phyloP scores from a whole-genome alignment of 2,113 vertebrate species.

The Tetrax tetrax region DNA sequence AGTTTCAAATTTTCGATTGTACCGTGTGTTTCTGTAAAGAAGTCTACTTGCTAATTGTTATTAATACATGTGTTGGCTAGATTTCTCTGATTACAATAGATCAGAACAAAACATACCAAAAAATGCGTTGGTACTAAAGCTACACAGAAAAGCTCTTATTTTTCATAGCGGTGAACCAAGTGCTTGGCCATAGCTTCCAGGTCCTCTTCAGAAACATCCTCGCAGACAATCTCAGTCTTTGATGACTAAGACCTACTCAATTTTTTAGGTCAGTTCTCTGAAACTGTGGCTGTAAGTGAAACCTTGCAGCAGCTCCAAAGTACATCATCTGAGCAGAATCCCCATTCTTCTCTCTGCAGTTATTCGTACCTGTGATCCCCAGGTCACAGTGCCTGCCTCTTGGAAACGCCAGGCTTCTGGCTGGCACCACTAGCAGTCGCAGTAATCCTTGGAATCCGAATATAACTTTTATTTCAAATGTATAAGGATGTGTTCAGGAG shows the following conservation, averaged over 20 bases:
- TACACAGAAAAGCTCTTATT: neutral
- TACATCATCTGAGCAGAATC: neutral
- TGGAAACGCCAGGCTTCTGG: neutral
- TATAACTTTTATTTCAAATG: neutral
- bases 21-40: neutral
- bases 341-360: neutral
- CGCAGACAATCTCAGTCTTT: neutral
- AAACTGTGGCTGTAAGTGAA: neutral
- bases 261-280: neutral
- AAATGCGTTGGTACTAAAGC: neutral
- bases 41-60: neutral
- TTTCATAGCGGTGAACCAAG: neutral
- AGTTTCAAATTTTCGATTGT: neutral
- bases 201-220: neutral
- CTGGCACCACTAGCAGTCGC: neutral
- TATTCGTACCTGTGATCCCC: neutral
- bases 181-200: neutral
- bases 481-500: neutral
- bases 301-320: neutral
- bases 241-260: neutral
- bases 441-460: neutral
- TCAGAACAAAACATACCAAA: neutral
- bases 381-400: neutral
- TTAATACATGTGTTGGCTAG: neutral
- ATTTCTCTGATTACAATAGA: neutral